phyloP scores from a whole-genome alignment of 2,888 invertebrate genomes.

The Schizaphis graminum region DNA sequence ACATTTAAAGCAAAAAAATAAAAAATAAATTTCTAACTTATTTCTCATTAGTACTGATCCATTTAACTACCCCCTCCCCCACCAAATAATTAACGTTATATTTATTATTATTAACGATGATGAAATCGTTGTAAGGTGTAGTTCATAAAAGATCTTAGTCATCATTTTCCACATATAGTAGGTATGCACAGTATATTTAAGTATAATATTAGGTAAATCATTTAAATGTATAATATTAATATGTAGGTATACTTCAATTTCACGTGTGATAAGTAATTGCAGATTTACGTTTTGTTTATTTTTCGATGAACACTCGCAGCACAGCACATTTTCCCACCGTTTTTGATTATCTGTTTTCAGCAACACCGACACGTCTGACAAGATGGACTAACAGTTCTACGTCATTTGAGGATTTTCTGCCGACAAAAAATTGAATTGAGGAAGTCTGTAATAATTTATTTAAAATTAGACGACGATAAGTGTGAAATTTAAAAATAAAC shows the following conservation, averaged over 20 bases:
- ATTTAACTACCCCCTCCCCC: background rate
- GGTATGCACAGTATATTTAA: background rate
- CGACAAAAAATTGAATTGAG: background rate
- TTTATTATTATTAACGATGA: background rate
- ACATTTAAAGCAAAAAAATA: background rate
- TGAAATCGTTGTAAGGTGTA: background rate
- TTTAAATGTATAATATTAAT: background rate
- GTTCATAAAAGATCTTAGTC: background rate
- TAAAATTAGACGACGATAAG: background rate
- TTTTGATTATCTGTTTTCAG: background rate
- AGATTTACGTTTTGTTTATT: background rate
- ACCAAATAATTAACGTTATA: background rate
- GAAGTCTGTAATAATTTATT: background rate
- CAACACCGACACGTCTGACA: background rate
- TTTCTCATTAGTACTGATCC: background rate
- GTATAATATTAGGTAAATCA: background rate
- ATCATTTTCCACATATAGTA: background rate
- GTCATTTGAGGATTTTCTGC: background rate
- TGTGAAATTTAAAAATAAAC: too few species aligned
- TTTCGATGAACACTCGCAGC: background rate
- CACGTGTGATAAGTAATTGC: background rate
- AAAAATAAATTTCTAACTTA: background rate
- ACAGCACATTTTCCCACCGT: background rate
- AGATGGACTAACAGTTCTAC: background rate
- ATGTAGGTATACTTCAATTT: background rate